Evolutionary conservation across 1,140 invertebrate species (phyloP), one percentile per base, ranked within the genome.

Genomic region (Limonius californicus): DNA sequence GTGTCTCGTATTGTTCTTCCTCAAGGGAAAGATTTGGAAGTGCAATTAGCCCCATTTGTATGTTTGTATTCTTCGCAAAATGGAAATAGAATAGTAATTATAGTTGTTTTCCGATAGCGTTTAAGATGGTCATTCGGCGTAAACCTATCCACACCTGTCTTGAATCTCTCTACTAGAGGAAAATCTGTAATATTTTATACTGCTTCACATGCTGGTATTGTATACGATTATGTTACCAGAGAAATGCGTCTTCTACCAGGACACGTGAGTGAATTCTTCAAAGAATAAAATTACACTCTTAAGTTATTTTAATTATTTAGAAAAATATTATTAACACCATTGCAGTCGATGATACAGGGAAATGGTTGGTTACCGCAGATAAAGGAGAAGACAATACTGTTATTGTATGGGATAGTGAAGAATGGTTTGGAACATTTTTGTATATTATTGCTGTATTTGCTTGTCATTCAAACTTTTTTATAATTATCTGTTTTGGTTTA

Each of bases 101-200:
- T n/a, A n/a, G n/a, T 39, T 39, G 35, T 62, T 70, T 70, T 16
- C 45, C n/a, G n/a, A n/a, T n/a, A 82, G 80, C 67, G 70, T 59
- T 43, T 84, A n/a, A 66, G 76, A 39, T 85, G 83, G 82, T 77
- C 80, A n/a, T 78, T 81, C 66, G 84, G 84, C 1, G 77, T 81
- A 58, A 84, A 83, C 63, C 61, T 74, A 0, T 74, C 74, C 39
- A 77, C 77, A 1, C 76, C 76, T 2, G 64, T 84, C 1, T 76
- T 84, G 30, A 85, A 85, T 68, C 65, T 85, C 35, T 83, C 78
- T 27, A 72, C 67, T 0, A 54, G 72, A 4, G 75, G 75, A 15
- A 75, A 70, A 56, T 76, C 75, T 1, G 60, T 73, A 2, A 69
- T 82, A 1, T 83, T 82, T 62, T 85, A 83, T 63, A 78, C 80